phyloP scores from a whole-genome alignment of 2,797 vertebrate species.

The Eutrigla gurnardus region DNA sequence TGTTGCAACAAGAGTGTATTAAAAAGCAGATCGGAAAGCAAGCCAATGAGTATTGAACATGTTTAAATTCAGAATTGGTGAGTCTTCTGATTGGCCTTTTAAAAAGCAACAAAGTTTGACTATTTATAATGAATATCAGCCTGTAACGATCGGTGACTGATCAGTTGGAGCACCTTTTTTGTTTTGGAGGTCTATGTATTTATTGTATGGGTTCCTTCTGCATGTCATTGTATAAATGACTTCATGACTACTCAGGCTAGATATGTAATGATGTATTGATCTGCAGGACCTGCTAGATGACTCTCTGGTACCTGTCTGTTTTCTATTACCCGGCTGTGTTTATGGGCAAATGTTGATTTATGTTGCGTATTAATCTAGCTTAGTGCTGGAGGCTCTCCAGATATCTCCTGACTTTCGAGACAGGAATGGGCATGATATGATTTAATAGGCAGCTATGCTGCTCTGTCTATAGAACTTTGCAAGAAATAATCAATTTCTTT shows the following conservation, averaged over 20 bases:
- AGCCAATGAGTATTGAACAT: too few species aligned
- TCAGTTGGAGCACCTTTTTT: too few species aligned
- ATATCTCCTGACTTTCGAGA: constrained; percentile 16
- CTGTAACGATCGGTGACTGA: too few species aligned
- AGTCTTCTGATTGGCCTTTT: too few species aligned
- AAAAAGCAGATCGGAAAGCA: too few species aligned
- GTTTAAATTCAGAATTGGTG: too few species aligned
- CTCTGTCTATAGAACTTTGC: constrained; percentile 21
- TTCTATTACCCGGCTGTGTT: constrained; percentile 49
- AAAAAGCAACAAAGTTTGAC: too few species aligned
- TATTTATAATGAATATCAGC: too few species aligned
- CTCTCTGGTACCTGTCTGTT: constrained; percentile 27
- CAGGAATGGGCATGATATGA: not conserved
- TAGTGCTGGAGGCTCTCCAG: not conserved
- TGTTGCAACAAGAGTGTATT: too few species aligned
- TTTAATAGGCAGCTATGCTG: constrained; percentile 12
- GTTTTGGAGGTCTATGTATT: too few species aligned
- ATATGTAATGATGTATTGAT: constrained; percentile 68
- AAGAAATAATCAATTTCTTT: constrained; percentile 42
- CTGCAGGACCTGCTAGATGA: constrained; percentile 35
- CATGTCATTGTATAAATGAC: constrained; percentile 40
- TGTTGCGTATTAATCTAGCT: constrained; percentile 40
- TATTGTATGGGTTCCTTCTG: constrained; percentile 5
- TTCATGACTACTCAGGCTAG: constrained; percentile 49
- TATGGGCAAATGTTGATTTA: constrained; percentile 62